These are phyloP conservation scores for Polyodon spathula DNA, from an alignment of 2,113 vertebrate genomes.

Conservation along the genomic window DNA sequence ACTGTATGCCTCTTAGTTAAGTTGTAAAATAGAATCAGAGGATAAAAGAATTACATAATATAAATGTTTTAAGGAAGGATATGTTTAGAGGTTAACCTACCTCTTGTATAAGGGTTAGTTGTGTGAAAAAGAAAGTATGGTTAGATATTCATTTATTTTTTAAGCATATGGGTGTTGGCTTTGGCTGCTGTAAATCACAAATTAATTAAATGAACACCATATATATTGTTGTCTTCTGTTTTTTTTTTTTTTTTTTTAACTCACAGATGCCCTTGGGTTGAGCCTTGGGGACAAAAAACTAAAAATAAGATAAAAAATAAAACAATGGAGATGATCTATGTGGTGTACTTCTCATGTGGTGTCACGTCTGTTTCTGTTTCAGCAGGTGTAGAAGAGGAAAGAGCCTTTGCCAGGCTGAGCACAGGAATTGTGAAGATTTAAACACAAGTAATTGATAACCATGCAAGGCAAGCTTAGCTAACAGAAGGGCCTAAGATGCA, in stretches of 20 bases:
- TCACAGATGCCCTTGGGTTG: constrained; percentile 41
- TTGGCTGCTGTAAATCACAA: too few species aligned
- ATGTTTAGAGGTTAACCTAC: too few species aligned
- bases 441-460: constrained; percentile 41
- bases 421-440: constrained; percentile 33
- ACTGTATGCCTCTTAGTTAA: too few species aligned
- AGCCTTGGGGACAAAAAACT: constrained; percentile 25
- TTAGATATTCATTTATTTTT: too few species aligned
- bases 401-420: constrained; percentile 26
- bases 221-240: constrained; percentile 31
- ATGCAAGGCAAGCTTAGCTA: constrained; percentile 43
- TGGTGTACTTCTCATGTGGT: constrained; percentile 52
- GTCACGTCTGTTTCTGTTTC: constrained; percentile 53
- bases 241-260: constrained; percentile 34
- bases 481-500: constrained; percentile 36
- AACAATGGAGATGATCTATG: constrained; percentile 36
- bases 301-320: constrained; percentile 31
- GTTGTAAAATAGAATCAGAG: too few species aligned
- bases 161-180: too few species aligned
- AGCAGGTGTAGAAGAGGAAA: constrained; percentile 56
- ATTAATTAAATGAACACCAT: too few species aligned
- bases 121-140: too few species aligned
- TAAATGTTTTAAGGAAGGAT: too few species aligned
- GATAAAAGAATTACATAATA: too few species aligned
- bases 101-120: too few species aligned